Evolutionary conservation across 2,888 invertebrate species (phyloP).

Genomic region (Pedicia rivosa): DNA sequence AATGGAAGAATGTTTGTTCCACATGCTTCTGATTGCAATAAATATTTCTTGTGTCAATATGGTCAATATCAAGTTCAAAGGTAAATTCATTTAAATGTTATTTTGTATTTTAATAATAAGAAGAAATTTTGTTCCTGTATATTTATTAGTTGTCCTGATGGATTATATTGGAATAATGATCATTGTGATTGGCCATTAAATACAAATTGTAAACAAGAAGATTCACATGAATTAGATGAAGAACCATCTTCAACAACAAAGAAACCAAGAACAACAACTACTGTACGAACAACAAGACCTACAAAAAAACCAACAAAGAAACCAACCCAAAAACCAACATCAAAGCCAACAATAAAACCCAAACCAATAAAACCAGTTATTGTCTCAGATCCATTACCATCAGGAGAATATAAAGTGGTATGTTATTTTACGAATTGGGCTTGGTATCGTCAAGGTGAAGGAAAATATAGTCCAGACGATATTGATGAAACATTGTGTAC

Average conservation of each 20-base stretch:
- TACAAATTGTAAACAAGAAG: slow-evolving; percentile 19
- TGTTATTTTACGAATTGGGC: slow-evolving; percentile 85
- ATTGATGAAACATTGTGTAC: slow-evolving; percentile 67
- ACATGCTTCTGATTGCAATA: slow-evolving; percentile 52
- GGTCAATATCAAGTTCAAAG: slow-evolving; percentile 48
- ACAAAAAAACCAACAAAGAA: slow-evolving; percentile 17
- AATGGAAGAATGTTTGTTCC: slow-evolving; percentile 31
- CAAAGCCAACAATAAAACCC: slow-evolving; percentile 16
- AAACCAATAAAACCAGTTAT: slow-evolving; percentile 15
- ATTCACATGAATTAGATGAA: slow-evolving; percentile 14
- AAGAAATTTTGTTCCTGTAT: neutral
- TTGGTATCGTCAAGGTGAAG: slow-evolving; percentile 58
- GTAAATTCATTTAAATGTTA: slow-evolving; percentile 15
- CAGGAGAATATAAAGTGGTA: slow-evolving; percentile 41
- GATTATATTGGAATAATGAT: slow-evolving; percentile 62
- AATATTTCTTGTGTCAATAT: slow-evolving; percentile 67
- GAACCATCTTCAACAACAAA: slow-evolving; percentile 1
- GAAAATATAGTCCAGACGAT: slow-evolving; percentile 60
- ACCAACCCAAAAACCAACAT: slow-evolving; percentile 12
- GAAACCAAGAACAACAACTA: slow-evolving; percentile 3
- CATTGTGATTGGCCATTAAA: slow-evolving; percentile 71
- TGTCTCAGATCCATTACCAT: slow-evolving; percentile 15
- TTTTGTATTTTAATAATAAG: neutral
- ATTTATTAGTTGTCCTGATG: slow-evolving; percentile 43
- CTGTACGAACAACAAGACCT: slow-evolving; percentile 14